Evolutionary conservation across 2,797 vertebrate species (phyloP), one percentile per base, ranked within the genome.

Genomic region (Lindbergichthys nudifrons): DNA sequence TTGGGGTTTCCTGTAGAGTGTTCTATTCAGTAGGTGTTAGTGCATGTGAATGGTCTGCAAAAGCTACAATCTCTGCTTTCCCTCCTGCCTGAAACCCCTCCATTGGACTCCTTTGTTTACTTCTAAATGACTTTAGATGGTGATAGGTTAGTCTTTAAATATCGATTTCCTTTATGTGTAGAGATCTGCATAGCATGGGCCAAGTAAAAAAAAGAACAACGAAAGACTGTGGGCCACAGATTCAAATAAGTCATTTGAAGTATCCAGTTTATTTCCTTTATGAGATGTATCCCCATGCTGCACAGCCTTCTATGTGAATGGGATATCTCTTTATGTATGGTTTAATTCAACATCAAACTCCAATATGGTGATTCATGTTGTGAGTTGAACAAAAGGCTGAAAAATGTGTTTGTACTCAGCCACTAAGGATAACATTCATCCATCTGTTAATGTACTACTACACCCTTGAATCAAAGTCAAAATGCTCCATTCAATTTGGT

Each of bases 341-440:
- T 72, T n/a, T 64, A 47, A 56, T 46, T 47, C 18, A 47, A 64
- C 51, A 48, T 41, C 50, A 65, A 42, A 32, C 42, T 47, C 23
- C 42, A 5, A 65, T 9, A 4, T 5, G 23, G 30, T n/a, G 15
- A 45, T 16, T 0, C 15, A n/a, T 30, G 50, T 39, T 50, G 32
- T 50, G 4, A 18, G 46, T 14, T 58, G 21, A 61, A 41, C 11
- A 21, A 56, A 39, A 50, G 12, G 5, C 2, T 48, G 4, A 18
- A 13, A 52, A 26, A 43, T 30, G 18, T 30, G 15, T 36, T 65
- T 43, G 23, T 23, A 50, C 47, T 67, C 18, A 43, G 47, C 1
- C 14, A 15, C 19, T 50, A 14, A 43, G 52, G 23, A 36, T 11
- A 56, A 43, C 18, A 19, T 18, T 62, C 26, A 21, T 18, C 43